Percentiles rank a stretch among this genome's conserved stretches.
These are phyloP conservation scores for Aphelocoma californica DNA, from an alignment of 2,797 vertebrate genomes.

Conservation along the genomic window DNA sequence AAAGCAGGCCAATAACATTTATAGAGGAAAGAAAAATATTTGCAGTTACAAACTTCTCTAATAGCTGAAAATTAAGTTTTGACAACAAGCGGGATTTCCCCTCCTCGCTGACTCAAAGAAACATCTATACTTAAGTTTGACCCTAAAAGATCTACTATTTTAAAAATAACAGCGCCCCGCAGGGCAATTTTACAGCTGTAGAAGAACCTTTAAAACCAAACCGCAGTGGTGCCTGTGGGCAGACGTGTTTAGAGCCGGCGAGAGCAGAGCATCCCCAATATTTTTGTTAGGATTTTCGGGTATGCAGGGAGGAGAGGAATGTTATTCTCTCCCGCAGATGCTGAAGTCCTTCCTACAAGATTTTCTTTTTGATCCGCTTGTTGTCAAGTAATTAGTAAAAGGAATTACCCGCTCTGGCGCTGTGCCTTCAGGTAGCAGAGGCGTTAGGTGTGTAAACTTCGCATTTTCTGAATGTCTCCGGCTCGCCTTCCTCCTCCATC, in stretches of 20 bases:
- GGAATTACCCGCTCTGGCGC: not conserved
- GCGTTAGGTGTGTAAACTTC: not conserved
- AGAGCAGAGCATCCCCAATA: not conserved
- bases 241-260: not conserved
- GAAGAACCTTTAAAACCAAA: not conserved
- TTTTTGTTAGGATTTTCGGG: not conserved
- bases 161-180: not conserved
- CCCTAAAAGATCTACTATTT: not conserved
- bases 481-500: not conserved
- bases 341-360: not conserved
- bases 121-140: not conserved
- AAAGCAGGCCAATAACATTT: conserved; percentile 27
- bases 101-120: not conserved
- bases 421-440: not conserved
- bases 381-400: not conserved
- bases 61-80: conserved; percentile 10
- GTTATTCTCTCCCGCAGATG: not conserved
- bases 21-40: conserved; percentile 5
- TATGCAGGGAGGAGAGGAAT: not conserved
- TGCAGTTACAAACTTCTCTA: not conserved
- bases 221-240: not conserved
- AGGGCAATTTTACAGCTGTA: not conserved
- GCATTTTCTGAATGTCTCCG: not conserved
- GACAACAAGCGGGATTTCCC: not conserved
- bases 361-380: not conserved